A percentile compares a stretch with the other conserved stretches of the same genome.
These are phyloP conservation scores for Hydrochoerus hydrochaeris DNA, from an alignment of 2,113 vertebrate species.

Conservation along the genomic window DNA sequence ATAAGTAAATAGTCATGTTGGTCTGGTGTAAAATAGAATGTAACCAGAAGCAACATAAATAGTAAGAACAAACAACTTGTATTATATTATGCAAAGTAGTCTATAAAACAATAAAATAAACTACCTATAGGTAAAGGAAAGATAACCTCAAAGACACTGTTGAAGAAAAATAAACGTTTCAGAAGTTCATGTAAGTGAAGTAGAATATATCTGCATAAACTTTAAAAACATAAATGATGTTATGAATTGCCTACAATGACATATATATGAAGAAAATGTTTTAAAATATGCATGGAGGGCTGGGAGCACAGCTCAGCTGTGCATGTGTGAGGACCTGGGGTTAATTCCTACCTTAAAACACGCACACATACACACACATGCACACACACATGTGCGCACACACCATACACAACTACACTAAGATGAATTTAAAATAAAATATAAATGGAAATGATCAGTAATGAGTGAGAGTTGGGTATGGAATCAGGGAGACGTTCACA, in stretches of 20 bases:
- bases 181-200: not conserved
- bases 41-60: not conserved
- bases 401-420: not conserved
- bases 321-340: not conserved
- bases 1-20: not conserved
- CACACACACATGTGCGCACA: too few relatives aligned
- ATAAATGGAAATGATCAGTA: not conserved
- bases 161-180: not conserved
- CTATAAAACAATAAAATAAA: not conserved
- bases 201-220: not conserved
- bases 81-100: not conserved
- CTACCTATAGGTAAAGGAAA: not conserved
- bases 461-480: not conserved
- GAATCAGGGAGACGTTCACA: not conserved
- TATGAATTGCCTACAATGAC: not conserved
- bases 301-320: not conserved
- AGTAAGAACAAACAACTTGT: not conserved
- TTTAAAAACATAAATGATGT: not conserved
- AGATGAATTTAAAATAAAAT: not conserved
- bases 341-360: not conserved
- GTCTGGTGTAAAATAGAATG: not conserved
- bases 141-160: not conserved
- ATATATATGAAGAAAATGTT: not conserved
- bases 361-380: not conserved
- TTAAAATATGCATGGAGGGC: not conserved